These are phyloP conservation scores for Melanargia galathea DNA, from an alignment of 2,888 invertebrate genomes.

Conservation along the genomic window DNA sequence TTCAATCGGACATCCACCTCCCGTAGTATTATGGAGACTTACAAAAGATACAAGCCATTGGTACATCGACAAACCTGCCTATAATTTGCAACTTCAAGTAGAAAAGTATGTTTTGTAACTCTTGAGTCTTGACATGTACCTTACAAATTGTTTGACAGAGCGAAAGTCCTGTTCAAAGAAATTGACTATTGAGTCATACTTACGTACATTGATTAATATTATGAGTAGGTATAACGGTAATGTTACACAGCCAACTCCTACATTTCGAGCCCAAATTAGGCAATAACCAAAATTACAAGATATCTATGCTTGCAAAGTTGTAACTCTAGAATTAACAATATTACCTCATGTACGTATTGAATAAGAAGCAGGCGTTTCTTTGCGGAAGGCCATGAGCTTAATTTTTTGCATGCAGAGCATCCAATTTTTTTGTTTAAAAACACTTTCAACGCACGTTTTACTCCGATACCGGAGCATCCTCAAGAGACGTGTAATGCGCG, in stretches of 20 bases:
- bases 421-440: no score
- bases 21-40: not conserved
- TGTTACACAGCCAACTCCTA: constrained; percentile 8
- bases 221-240: not conserved
- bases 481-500: no score
- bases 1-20: no score
- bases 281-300: constrained; percentile 16
- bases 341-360: not conserved
- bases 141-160: constrained; percentile 23
- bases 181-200: constrained; percentile 17
- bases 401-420: no score
- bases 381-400: no score
- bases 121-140: constrained; percentile 7
- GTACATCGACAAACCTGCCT: constrained; percentile 1
- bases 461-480: no score
- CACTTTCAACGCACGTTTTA: no score
- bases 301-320: not conserved
- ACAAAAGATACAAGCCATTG: constrained; percentile 1
- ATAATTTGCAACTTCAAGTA: constrained; percentile 1
- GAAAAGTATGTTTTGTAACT: constrained; percentile 3
- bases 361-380: no score
- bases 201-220: not conserved
- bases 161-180: constrained; percentile 24
- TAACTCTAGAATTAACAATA: not conserved
- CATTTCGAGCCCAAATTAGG: constrained; percentile 13